These are phyloP conservation scores for Rhimphoctona megacephalus DNA, from an alignment of 2,888 invertebrate genomes.

Conservation along the genomic window DNA sequence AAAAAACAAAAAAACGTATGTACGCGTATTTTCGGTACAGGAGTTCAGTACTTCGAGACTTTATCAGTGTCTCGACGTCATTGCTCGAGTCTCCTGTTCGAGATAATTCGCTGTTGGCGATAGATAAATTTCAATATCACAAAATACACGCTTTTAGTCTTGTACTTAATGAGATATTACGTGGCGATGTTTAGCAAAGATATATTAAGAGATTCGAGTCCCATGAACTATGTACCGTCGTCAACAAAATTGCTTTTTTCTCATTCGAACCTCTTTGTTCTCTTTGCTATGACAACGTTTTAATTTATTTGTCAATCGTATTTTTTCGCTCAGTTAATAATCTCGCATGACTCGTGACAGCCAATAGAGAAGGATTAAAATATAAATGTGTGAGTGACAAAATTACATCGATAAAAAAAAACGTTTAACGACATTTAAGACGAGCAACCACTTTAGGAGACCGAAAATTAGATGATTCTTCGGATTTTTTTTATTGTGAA, in stretches of 20 bases:
- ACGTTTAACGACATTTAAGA: neutral
- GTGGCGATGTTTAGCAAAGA: conserved; percentile 1
- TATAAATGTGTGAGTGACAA: neutral
- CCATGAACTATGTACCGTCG: neutral
- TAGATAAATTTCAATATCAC: conserved; percentile 39
- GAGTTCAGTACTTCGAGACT: conserved; percentile 5
- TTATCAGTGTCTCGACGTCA: conserved; percentile 33
- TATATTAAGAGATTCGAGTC: neutral
- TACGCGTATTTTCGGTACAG: conserved; percentile 2
- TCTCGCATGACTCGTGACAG: neutral
- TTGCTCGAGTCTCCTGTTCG: conserved; percentile 30
- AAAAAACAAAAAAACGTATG: neutral
- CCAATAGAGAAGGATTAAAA: neutral
- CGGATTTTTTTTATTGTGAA: too few relatives aligned
- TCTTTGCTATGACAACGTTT: too few relatives aligned
- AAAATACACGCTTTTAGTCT: conserved; percentile 18
- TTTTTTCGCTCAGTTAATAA: neutral
- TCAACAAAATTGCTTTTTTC: neutral
- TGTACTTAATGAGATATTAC: neutral
- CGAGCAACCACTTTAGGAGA: too few relatives aligned
- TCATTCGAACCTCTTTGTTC: neutral
- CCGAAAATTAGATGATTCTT: too few relatives aligned
- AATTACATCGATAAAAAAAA: neutral
- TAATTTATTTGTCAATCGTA: too few relatives aligned
- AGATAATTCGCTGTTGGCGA: conserved; percentile 54